These are phyloP conservation scores for Scaptomyza tumidula DNA, from an alignment of 2,888 invertebrate genomes.

Conservation along the genomic window DNA sequence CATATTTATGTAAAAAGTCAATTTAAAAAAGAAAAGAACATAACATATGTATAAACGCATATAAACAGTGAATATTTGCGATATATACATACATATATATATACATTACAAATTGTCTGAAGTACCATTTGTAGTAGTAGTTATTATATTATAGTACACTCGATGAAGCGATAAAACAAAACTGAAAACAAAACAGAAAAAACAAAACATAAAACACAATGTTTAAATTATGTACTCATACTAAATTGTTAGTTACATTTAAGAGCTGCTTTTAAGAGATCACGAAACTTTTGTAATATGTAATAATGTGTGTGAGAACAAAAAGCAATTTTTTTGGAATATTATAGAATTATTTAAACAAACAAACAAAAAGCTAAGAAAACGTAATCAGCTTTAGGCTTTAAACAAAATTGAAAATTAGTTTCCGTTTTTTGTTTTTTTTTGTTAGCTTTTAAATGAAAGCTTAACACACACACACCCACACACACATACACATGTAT, in stretches of 20 bases:
- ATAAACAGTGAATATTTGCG: not conserved
- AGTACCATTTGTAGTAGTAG: conserved; percentile 21
- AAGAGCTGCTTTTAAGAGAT: conserved; percentile 39
- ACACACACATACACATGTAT: conserved; percentile 15
- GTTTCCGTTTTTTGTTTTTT: not conserved
- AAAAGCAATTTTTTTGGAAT: not conserved
- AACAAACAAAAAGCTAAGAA: not conserved
- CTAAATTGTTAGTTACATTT: conserved; percentile 55
- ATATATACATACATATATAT: conserved; percentile 11
- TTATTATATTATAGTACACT: conserved; percentile 10
- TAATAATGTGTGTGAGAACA: not conserved
- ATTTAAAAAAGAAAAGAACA: conserved; percentile 57
- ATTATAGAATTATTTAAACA: not conserved
- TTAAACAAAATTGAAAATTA: conserved; percentile 4
- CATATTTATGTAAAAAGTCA: conserved; percentile 69
- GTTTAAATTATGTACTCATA: conserved; percentile 64
- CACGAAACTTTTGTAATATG: conserved; percentile 2
- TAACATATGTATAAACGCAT: conserved; percentile 19
- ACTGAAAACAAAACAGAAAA: conserved; percentile 11
- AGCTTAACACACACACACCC: conserved; percentile 18
- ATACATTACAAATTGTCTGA: conserved; percentile 4
- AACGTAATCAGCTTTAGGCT: conserved; percentile 3
- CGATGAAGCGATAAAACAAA: conserved; percentile 6
- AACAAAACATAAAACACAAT: conserved; percentile 22
- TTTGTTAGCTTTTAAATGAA: not conserved